Conservation (phyloP, 2,797 vertebrate species). For the Chaenodraco wilsoni region DNA sequence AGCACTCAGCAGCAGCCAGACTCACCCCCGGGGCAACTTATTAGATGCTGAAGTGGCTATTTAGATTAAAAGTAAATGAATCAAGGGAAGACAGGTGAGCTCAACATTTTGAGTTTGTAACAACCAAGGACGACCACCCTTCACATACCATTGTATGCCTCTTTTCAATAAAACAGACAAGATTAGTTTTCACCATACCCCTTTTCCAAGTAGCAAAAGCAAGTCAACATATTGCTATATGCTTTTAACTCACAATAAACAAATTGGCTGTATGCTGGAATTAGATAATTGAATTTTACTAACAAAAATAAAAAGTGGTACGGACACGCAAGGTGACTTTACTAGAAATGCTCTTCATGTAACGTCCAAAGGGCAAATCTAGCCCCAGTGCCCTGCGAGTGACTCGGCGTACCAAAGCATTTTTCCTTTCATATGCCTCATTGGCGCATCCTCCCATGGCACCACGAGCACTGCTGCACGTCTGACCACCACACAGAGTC, state of each 20-base stretch:
- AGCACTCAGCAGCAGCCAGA: slow-evolving; percentile 60
- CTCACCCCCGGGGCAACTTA: slow-evolving; percentile 60
- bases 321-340: slow-evolving; percentile 35
- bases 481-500: slow-evolving; percentile 21
- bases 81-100: slow-evolving; percentile 63
- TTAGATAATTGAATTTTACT: neutral
- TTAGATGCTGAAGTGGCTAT: slow-evolving; percentile 75
- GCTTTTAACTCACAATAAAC: neutral
- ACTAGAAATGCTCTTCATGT: slow-evolving; percentile 6
- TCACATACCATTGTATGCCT: slow-evolving; percentile 10
- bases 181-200: slow-evolving; percentile 15
- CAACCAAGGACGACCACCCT: slow-evolving; percentile 56
- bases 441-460: slow-evolving; percentile 30
- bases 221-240: slow-evolving; percentile 20
- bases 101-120: slow-evolving; percentile 53
- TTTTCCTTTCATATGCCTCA: slow-evolving; percentile 48
- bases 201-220: neutral
- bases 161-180: neutral
- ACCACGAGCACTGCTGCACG: neutral
- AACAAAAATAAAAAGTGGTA: slow-evolving; percentile 12
- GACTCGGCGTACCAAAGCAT: slow-evolving; percentile 37
- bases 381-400: slow-evolving; percentile 13
- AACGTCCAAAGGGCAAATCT: slow-evolving; percentile 22
- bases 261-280: neutral
- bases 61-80: slow-evolving; percentile 71